Evolutionary conservation across 2,113 vertebrate genomes (phyloP).

Genomic region (Ophiodon elongatus): DNA sequence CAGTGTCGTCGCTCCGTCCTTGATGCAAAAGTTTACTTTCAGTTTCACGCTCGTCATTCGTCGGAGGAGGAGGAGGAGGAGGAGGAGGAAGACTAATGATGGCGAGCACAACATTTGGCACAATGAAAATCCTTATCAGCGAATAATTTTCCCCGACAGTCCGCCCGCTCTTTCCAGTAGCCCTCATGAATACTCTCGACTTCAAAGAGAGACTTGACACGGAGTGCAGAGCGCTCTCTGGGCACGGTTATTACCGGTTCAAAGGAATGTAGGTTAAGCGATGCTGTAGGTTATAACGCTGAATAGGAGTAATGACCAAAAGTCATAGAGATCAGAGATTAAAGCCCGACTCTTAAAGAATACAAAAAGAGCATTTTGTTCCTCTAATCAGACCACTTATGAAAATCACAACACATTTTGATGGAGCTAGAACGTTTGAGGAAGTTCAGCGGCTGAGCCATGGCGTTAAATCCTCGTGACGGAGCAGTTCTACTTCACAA

Average conservation of each 20-base stretch:
- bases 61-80: too few relatives aligned
- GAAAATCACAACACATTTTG: conserved; percentile 15
- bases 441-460: neutral
- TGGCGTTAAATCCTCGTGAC: neutral
- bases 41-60: conserved; percentile 35
- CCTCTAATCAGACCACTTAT: conserved; percentile 30
- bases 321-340: conserved; percentile 17
- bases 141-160: conserved; percentile 39
- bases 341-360: conserved; percentile 24
- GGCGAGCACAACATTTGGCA: conserved; percentile 28
- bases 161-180: conserved; percentile 17
- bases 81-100: conserved; percentile 45
- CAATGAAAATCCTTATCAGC: conserved; percentile 53
- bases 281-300: conserved; percentile 29
- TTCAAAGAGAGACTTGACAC: conserved; percentile 59
- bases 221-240: neutral
- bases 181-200: conserved; percentile 35
- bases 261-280: conserved; percentile 58
- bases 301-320: conserved; percentile 45
- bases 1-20: conserved; percentile 42
- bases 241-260: neutral
- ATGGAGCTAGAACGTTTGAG: conserved; percentile 4
- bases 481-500: neutral
- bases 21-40: conserved; percentile 51
- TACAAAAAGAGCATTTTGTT: conserved; percentile 38